Evolutionary conservation across 1,140 invertebrate species (phyloP).

Genomic region (Drosophila tsacasi): DNA sequence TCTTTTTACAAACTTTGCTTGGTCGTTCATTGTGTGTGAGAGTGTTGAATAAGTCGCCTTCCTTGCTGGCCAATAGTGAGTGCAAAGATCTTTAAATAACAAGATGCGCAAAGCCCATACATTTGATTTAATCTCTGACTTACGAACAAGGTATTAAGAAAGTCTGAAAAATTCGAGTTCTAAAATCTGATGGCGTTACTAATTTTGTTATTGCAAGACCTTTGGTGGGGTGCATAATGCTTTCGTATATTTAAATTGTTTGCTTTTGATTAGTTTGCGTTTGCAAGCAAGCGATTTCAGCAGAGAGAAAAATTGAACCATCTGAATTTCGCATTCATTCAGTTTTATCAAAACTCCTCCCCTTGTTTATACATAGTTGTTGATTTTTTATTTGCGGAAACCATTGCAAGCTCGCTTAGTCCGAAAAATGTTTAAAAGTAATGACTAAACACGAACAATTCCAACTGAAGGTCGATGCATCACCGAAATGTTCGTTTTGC

Average conservation of each 20-base stretch:
- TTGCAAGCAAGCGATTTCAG: constrained; percentile 75
- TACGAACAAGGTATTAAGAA: not conserved
- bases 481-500: constrained; percentile 15
- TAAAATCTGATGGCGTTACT: not conserved
- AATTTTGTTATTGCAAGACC: not conserved
- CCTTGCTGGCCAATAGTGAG: constrained; percentile 38
- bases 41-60: constrained; percentile 22
- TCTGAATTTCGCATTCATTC: constrained; percentile 14
- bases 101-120: not conserved
- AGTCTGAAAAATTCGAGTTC: no score
- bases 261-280: constrained; percentile 64
- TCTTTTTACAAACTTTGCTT: constrained; percentile 70
- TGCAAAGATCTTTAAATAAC: not conserved
- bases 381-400: constrained; percentile 65
- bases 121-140: not conserved
- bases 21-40: constrained; percentile 63
- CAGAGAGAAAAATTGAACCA: constrained; percentile 48
- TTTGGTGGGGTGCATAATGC: constrained; percentile 40
- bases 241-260: constrained; percentile 23
- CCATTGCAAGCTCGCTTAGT: constrained; percentile 80
- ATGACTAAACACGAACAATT: constrained; percentile 32
- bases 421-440: constrained; percentile 31
- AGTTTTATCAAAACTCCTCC: constrained; percentile 38
- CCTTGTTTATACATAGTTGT: constrained; percentile 53
- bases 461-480: constrained; percentile 15